A percentile compares a stretch with the other conserved stretches of the same genome.
Evolutionary conservation across 2,113 vertebrate genomes (phyloP).

Genomic region (Carettochelys insculpta): DNA sequence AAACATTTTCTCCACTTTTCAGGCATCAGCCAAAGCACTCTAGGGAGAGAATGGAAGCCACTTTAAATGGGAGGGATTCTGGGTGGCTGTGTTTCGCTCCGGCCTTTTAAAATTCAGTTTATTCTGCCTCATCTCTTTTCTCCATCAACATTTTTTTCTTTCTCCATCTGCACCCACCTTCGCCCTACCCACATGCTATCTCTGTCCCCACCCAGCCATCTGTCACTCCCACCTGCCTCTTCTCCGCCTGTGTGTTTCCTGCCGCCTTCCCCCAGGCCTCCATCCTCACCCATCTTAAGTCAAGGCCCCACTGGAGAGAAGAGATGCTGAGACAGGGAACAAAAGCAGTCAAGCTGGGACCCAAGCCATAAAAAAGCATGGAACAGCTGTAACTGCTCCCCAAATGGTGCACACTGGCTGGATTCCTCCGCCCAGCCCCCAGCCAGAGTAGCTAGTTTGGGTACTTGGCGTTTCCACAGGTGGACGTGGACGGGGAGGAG

Average conservation of each 20-base stretch:
- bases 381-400: neutral
- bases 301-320: neutral
- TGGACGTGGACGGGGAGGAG: neutral
- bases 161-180: neutral
- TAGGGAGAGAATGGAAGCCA: conserved; percentile 22
- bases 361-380: neutral
- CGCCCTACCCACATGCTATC: neutral
- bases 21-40: conserved; percentile 66
- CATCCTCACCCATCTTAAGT: neutral
- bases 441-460: neutral
- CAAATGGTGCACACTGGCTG: neutral
- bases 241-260: conserved; percentile 8
- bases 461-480: neutral
- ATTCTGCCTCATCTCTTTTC: neutral
- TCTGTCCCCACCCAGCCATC: neutral
- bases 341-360: neutral
- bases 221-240: conserved; percentile 47
- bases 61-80: neutral
- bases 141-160: neutral
- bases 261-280: neutral
- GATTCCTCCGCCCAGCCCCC: neutral
- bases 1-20: conserved; percentile 63
- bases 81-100: neutral
- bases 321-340: neutral
- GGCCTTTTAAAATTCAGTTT: neutral